Base-by-base conservation (phyloP, 2,888 invertebrate genomes). In the Adelphocoris suturalis region DNA sequence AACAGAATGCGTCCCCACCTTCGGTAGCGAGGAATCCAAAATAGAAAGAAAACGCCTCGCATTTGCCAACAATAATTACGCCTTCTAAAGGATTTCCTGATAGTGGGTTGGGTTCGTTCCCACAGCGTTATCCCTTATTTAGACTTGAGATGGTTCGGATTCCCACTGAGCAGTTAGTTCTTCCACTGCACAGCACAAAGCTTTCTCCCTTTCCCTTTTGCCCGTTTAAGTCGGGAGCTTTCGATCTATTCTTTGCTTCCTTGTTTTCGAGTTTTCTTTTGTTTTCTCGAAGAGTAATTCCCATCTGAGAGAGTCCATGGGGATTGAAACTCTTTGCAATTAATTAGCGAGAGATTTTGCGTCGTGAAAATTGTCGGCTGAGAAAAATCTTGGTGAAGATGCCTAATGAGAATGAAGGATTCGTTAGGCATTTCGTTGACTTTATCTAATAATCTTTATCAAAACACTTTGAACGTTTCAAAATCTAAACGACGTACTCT, bases 21-120 rank as follows among this genome's bases (percentile, higher is more conserved):
- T n/a, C n/a, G n/a, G n/a, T n/a, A n/a, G n/a, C n/a, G n/a, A n/a
- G n/a, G n/a, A n/a, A n/a, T n/a, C n/a, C n/a, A 68, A 68, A 19
- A 11, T 7, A n/a, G 61, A 13, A 11, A 52, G 52, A 52, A 52
- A 52, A 52, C 68, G 23, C 23, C 37, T 37, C 52, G 12, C 52
- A 52, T 68, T 68, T 68, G 68, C 68, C 68, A 68, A 68, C 68
- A n/a, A 61, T 61, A 61, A 61, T 61, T 61, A 19, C 61, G 61
- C 19, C 61, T 9, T 14, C 61, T 23, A 68, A 23, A 68, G 57
- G 68, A 68, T 68, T 68, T 19, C 68, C 23, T 68, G n/a, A 37
- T 37, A 4, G 37, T 37, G 57, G n/a, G n/a, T n/a, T 57, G 23
- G 68, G 23, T 27, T 23, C 68, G 23, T 68, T 68, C 68, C 68